phyloP scores from a whole-genome alignment of 2,888 invertebrate genomes.

The Drosophila kuntzei region DNA sequence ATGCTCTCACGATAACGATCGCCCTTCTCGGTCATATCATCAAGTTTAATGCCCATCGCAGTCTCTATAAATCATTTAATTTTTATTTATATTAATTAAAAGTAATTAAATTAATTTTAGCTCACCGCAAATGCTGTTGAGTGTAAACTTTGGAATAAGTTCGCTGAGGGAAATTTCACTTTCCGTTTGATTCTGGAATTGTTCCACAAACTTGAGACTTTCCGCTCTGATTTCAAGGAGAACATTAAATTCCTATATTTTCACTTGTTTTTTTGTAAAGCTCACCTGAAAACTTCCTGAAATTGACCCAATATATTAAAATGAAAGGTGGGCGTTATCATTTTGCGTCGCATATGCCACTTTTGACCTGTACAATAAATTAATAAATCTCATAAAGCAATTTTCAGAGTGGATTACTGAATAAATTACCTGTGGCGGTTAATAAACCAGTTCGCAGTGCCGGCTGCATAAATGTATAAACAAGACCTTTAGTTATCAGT shows the following conservation, averaged over 20 bases:
- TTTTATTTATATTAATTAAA: not conserved
- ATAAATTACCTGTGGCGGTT: constrained; percentile 58
- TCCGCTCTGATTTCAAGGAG: constrained; percentile 62
- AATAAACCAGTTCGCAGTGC: constrained; percentile 74
- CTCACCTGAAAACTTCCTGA: constrained; percentile 77
- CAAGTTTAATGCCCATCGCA: constrained; percentile 78
- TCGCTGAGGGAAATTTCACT: constrained; percentile 60
- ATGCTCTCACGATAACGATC: constrained; percentile 73
- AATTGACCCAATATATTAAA: constrained; percentile 80
- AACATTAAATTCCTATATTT: not conserved
- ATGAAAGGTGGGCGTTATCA: constrained; percentile 76
- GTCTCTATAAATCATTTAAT: constrained; percentile 61
- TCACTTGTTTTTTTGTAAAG: not conserved
- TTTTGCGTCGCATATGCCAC: constrained; percentile 72
- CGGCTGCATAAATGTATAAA: constrained; percentile 72
- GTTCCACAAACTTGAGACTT: constrained; percentile 70
- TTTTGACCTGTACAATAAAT: constrained; percentile 59
- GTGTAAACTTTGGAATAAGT: constrained; percentile 73
- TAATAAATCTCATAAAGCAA: not conserved
- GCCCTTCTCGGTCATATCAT: constrained; percentile 71
- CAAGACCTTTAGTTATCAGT: constrained; percentile 72
- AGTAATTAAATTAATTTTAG: not conserved
- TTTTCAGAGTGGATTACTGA: no score
- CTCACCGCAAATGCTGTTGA: constrained; percentile 79
- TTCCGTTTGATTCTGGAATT: constrained; percentile 49